Evolutionary conservation across 2,888 invertebrate genomes (phyloP), one percentile per base, ranked within the genome.

Genomic region (Eurytoma adleriae): DNA sequence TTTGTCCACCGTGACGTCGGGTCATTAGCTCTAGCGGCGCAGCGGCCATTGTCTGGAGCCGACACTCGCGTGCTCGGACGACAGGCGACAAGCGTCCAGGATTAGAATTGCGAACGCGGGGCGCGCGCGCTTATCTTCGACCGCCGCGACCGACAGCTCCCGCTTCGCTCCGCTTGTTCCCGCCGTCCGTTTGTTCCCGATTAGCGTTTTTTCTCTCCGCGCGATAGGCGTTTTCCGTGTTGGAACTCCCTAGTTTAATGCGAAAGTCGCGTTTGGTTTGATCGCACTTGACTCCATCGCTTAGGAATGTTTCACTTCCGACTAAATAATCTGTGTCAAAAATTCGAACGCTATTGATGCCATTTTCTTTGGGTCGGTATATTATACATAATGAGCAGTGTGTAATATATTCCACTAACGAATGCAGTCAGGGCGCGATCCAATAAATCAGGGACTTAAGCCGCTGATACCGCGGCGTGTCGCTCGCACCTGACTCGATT

Each of bases 41-140:
- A 30, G 69, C 73, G 52, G 69, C 77, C 62, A 80, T 80, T 78
- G 80, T 80, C 77, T 72, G 27, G 13, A 3, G 18, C 14, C 13
- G 27, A 20, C 66, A n/a, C n/a, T 70, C 52, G 18, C 14, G 48
- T 20, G n/a, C 61, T 71, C 67, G 52, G 77, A 80, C 73, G 77
- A 73, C 73, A 66, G 67, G 68, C 72, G 40, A 77, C 78, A 70
- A 70, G 24, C 57, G n/a, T 7, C 20, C n/a, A 56, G 77, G 76
- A 80, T 80, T 77, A 73, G 73, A 80, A 80, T 80, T 64, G 68
- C 72, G 76, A 71, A 40, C 40, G 59, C 20, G 10, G 77, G 16
- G 24, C 62, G 48, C 40, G 57, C 54, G 20, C 24, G 24, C 75
- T 79, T 79, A 79, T 79, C 79, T 79, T 50, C 62, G n/a, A 52